Base-by-base conservation (phyloP, 2,888 invertebrate genomes). In the Athalia cordata region DNA sequence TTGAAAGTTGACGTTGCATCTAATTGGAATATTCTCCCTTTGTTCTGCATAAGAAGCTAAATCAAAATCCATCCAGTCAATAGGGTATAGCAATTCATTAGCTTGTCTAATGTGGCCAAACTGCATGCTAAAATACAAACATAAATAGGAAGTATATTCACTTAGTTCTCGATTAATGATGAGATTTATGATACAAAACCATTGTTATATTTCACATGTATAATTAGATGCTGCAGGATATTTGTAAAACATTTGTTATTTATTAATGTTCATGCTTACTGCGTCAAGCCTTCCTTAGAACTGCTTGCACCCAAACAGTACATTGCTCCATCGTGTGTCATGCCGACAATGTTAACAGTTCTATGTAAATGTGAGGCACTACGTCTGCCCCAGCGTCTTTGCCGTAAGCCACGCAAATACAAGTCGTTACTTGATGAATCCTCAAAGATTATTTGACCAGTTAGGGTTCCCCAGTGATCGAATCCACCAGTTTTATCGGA, bases 381-480 rank as follows among this genome's bases (percentile, higher is more conserved):
- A 82, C 87, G 79, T 82, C 86, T 80, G 66, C 90, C 90, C 91
- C 91, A 92, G 49, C 89, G 86, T 65, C 92, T 86, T 80, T 92
- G 92, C 62, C 91, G 90, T 0, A 92, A 83, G 1, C 93, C 93
- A 4, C 93, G 91, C 7, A 93, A 86, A 80, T 92, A 92, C 43
- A 94, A 74, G 83, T 86, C 86, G 86, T 82, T 81, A 52, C 87
- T 86, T 9, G 78, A 43, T 91, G 87, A 88, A 68, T 91, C 88
- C 78, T 90, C 92, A 0, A 92, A 88, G 76, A 90, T 91, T 78
- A 94, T 86, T 15, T 92, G 91, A 0, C 95, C 95, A 81, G 92
- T 91, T 15, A 94, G 84, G 0, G 91, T 90, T 4, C 95, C 95
- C 90, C 92, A 95, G 85, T 95, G 95, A 80, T 93, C 90, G 88